Percentiles rank a stretch among this genome's conserved stretches.
Evolutionary conservation across 2,113 vertebrate species (phyloP).

Genomic region (Prinia subflava): DNA sequence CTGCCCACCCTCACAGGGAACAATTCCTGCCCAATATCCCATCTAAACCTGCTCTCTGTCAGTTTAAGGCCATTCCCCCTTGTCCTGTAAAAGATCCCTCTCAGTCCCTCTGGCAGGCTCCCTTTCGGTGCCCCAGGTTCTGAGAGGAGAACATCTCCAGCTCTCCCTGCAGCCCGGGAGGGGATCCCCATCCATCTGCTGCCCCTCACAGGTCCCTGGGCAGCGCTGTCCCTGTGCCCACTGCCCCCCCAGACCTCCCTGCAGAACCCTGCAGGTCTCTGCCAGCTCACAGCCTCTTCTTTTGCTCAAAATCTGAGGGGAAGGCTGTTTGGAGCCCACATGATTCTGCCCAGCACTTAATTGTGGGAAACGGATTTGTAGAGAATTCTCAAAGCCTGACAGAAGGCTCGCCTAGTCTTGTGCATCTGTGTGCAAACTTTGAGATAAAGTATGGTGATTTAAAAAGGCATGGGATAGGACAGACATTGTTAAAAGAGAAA

Average conservation of each 20-base stretch:
- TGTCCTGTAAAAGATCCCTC: neutral
- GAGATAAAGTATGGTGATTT: no score
- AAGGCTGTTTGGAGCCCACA: neutral
- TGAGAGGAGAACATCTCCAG: neutral
- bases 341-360: no score
- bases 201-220: neutral
- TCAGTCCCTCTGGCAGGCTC: neutral
- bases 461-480: no score
- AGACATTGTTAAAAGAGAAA: no score
- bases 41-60: neutral
- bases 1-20: no score
- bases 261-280: neutral
- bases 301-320: neutral
- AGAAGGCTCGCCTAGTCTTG: no score
- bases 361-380: no score
- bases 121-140: neutral
- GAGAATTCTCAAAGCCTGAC: no score
- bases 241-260: neutral
- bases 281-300: rapidly evolving
- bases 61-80: neutral
- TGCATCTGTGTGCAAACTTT: no score
- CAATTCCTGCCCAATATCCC: neutral
- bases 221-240: neutral
- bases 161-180: neutral
- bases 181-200: neutral